Percentiles rank a stretch among this genome's conserved stretches.
Conservation (phyloP, 2,888 invertebrate genomes). For the Noctua janthina region DNA sequence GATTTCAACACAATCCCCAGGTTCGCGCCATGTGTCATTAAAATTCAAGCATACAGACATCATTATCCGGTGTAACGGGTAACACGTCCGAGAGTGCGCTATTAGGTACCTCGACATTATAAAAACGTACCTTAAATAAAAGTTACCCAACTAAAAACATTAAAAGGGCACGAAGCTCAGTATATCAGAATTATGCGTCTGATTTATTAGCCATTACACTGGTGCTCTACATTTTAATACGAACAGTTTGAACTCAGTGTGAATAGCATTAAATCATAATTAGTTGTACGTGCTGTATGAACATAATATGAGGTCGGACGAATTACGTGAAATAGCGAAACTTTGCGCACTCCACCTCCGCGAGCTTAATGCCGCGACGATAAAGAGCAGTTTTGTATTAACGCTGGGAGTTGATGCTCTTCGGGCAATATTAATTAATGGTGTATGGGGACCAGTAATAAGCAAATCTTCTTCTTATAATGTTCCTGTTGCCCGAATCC, state of each 20-base stretch:
- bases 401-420: constrained; percentile 24
- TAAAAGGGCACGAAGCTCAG: constrained; percentile 74
- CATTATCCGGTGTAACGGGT: constrained; percentile 39
- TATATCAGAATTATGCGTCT: constrained; percentile 77
- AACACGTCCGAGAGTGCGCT: constrained; percentile 30
- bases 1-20: constrained; percentile 36
- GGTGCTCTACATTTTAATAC: constrained; percentile 79
- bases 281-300: constrained; percentile 70
- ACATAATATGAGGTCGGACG: constrained; percentile 61
- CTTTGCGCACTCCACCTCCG: constrained; percentile 64
- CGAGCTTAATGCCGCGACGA: constrained; percentile 64
- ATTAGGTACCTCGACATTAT: constrained; percentile 38
- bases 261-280: constrained; percentile 78
- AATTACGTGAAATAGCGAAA: constrained; percentile 64
- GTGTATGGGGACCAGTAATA: background rate
- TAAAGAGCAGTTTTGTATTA: constrained; percentile 63
- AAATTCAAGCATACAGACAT: constrained; percentile 46
- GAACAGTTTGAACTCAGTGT: constrained; percentile 74
- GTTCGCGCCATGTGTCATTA: constrained; percentile 37
- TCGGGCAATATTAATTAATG: constrained; percentile 30
- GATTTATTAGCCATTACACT: constrained; percentile 81
- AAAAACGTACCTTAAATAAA: constrained; percentile 59
- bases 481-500: background rate
- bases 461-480: constrained; percentile 18
- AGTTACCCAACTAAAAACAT: constrained; percentile 72